Conservation (phyloP, 2,888 invertebrate species). For the Helobdella robusta region DNA sequence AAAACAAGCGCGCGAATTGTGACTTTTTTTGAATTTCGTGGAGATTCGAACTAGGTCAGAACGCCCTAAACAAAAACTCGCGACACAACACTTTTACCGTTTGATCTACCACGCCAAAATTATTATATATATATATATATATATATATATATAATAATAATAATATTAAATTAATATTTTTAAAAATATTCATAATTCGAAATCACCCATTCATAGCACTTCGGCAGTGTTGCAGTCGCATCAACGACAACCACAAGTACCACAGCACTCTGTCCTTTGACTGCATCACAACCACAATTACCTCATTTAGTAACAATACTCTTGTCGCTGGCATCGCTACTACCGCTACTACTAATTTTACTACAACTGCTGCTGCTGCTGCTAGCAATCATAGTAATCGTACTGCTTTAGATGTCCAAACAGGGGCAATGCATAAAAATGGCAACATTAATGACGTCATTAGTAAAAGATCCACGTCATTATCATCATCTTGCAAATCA, state of each 20-base stretch:
- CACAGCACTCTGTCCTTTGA: constrained; percentile 25
- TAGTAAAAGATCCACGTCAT: background rate
- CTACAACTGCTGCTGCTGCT: too few relatives aligned
- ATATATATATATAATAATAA: background rate
- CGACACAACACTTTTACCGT: background rate
- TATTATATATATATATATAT: background rate
- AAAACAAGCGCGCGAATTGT: too few relatives aligned
- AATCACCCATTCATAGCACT: constrained; percentile 12
- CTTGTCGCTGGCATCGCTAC: too few relatives aligned
- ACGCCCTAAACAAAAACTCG: background rate
- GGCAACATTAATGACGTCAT: background rate
- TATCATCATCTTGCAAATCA: constrained; percentile 4
- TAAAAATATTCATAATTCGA: background rate
- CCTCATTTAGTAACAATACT: too few relatives aligned
- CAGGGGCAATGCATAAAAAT: too few relatives aligned
- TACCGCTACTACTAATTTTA: too few relatives aligned
- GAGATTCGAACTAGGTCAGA: background rate
- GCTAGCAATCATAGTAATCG: too few relatives aligned
- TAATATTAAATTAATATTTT: background rate
- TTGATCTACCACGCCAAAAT: background rate
- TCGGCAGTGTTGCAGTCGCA: constrained; percentile 27
- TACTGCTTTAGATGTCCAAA: too few relatives aligned
- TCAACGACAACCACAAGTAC: constrained; percentile 27
- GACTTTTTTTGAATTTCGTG: background rate
- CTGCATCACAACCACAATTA: background rate